Evolutionary conservation across 2,888 invertebrate species (phyloP).

Genomic region (Drosophila rellima): DNA sequence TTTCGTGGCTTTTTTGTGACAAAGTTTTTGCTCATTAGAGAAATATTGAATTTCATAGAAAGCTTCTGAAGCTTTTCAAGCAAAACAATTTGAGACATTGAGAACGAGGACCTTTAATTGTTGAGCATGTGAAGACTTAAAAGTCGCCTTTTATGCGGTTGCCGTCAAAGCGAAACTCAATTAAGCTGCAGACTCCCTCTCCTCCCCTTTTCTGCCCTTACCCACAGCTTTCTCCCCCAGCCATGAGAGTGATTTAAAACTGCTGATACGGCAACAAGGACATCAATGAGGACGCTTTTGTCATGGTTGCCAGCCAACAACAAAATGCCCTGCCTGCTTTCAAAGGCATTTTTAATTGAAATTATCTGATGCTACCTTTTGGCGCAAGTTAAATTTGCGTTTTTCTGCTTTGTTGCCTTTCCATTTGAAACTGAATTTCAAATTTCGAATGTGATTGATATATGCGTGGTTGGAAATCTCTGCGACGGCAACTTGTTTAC

Average conservation of each 20-base stretch:
- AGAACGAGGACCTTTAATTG: slow-evolving; percentile 65
- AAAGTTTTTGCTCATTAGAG: slow-evolving; percentile 63
- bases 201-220: background rate
- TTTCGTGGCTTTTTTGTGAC: slow-evolving; percentile 28
- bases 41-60: slow-evolving; percentile 68
- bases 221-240: background rate
- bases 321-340: slow-evolving; percentile 51
- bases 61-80: slow-evolving; percentile 18
- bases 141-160: slow-evolving; percentile 80
- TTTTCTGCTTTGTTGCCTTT: slow-evolving; percentile 70
- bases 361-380: slow-evolving; percentile 75
- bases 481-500: slow-evolving; percentile 64
- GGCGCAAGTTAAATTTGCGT: slow-evolving; percentile 53
- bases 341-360: slow-evolving; percentile 80
- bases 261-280: slow-evolving; percentile 76
- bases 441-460: slow-evolving; percentile 36
- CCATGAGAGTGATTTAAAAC: slow-evolving; percentile 66
- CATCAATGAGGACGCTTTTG: slow-evolving; percentile 67
- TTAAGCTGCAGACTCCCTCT: slow-evolving; percentile 65
- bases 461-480: slow-evolving; percentile 13
- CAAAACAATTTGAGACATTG: slow-evolving; percentile 19
- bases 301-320: slow-evolving; percentile 61
- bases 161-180: slow-evolving; percentile 81
- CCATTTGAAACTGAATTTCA: slow-evolving; percentile 23
- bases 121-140: slow-evolving; percentile 75